phyloP scores from a whole-genome alignment of 2,797 vertebrate genomes.

The Helarctos malayanus region DNA sequence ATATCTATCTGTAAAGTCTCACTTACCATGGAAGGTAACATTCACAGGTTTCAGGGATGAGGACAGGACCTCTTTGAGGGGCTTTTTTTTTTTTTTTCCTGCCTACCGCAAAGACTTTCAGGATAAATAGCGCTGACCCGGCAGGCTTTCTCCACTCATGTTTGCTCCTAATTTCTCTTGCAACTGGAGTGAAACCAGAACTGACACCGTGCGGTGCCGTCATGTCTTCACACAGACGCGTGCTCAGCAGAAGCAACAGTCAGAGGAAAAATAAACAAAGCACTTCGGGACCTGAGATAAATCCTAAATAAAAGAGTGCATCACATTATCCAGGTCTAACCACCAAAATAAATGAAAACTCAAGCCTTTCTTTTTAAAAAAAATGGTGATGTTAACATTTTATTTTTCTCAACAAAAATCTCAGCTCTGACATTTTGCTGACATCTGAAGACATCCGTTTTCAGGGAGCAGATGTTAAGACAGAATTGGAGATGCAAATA shows the following conservation, averaged over 20 bases:
- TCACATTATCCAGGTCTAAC: neutral
- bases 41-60: neutral
- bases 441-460: neutral
- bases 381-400: constrained; percentile 17
- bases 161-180: neutral
- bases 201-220: neutral
- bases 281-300: neutral
- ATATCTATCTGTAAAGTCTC: neutral
- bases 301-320: neutral
- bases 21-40: neutral
- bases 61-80: neutral
- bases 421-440: constrained; percentile 12
- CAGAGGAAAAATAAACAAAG: neutral
- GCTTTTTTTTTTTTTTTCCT: neutral
- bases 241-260: neutral
- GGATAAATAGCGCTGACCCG: neutral
- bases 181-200: neutral
- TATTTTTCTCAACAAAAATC: constrained; percentile 12
- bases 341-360: constrained; percentile 12
- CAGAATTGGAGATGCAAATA: neutral
- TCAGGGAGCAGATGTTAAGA: neutral
- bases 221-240: neutral
- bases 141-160: neutral
- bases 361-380: constrained; percentile 48
- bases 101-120: neutral